Evolutionary conservation across 2,888 invertebrate genomes (phyloP).

Genomic region (Habrosyne pyritoides): DNA sequence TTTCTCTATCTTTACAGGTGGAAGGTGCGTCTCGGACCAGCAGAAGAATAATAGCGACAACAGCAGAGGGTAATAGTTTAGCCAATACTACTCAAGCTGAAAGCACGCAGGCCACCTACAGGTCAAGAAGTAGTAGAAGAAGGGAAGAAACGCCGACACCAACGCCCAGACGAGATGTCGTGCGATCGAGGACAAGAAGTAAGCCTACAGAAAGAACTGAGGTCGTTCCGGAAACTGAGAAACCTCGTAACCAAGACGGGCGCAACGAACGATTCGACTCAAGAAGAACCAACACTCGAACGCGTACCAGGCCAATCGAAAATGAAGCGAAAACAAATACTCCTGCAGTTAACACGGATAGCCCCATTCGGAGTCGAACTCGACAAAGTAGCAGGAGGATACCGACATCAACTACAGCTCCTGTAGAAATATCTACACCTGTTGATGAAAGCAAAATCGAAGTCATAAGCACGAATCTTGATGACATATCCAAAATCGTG

Average conservation of each 20-base stretch:
- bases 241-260: constrained; percentile 40
- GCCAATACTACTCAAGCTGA: constrained; percentile 47
- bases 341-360: constrained; percentile 49
- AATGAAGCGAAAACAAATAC: constrained; percentile 43
- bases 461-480: constrained; percentile 52
- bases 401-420: constrained; percentile 35
- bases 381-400: constrained; percentile 43
- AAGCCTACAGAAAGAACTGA: constrained; percentile 40
- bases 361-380: constrained; percentile 47
- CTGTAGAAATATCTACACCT: constrained; percentile 45
- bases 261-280: constrained; percentile 70
- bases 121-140: constrained; percentile 58
- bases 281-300: constrained; percentile 63
- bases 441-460: constrained; percentile 60
- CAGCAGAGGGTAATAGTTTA: constrained; percentile 40
- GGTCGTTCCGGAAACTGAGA: constrained; percentile 37
- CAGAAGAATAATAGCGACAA: constrained; percentile 54
- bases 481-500: constrained; percentile 53
- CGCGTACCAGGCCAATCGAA: constrained; percentile 55
- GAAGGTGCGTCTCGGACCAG: constrained; percentile 59
- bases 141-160: constrained; percentile 57
- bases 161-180: constrained; percentile 41
- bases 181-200: constrained; percentile 57
- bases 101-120: constrained; percentile 51
- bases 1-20: constrained; percentile 53